Evolutionary conservation across 2,888 invertebrate genomes (phyloP), one percentile per base, ranked within the genome.

Genomic region (Sphinx pinastri): DNA sequence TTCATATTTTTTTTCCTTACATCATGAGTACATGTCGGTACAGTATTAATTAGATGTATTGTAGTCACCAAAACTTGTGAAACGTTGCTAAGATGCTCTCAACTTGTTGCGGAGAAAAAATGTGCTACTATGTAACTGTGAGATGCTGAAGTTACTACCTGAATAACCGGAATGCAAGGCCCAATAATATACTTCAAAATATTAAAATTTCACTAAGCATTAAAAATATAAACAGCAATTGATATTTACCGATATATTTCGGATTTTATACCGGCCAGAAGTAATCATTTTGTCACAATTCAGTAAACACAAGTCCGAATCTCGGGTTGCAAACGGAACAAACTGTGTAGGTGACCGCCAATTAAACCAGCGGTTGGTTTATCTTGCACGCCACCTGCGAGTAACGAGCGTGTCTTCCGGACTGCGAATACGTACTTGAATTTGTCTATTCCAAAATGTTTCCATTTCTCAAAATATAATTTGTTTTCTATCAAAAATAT

Each of bases 301-400:
- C 45, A 16, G 31, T 4, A 31, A 45, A 25, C 10, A 31, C 38
- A 38, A 8, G 67, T 31, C n/a, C 45, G 38, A 69, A 63, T 54
- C 1, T 54, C 0, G 31, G 54, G 69, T 63, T 72, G 60, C 68
- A 75, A 71, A 72, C 68, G 75, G 72, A 74, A 73, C 69, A 70
- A 60, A 69, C 70, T 75, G 70, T 72, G 74, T 81, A 84, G 83
- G 79, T 84, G 86, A 88, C 88, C 88, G 83, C 87, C 87, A 88
- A 88, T 88, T 88, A 88, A 84, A 84, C 84, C 75, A 77, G 77
- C 78, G 79, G 74, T 73, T 76, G 84, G 86, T 85, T 82, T 83
- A 85, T 84, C 83, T 82, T 76, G 78, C 78, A 73, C 78, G 79
- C 78, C 88, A 81, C 83, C 84, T 88, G 88, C 84, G 75, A 80